phyloP scores from a whole-genome alignment of 2,888 invertebrate species.

The Pollenia angustigena region DNA sequence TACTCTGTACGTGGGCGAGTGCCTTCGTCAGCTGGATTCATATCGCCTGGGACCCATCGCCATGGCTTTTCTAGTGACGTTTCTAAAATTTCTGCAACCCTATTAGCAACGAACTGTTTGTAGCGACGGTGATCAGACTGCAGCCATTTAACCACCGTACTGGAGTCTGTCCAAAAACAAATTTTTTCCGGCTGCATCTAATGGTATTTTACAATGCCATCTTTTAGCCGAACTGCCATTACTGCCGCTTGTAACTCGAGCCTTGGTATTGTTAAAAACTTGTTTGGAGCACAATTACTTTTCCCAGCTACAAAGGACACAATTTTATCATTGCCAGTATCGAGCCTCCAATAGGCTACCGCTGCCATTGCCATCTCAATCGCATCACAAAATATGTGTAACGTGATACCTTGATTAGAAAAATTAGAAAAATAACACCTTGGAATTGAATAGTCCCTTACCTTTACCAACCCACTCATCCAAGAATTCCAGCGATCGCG shows the following conservation, averaged over 20 bases:
- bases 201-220: constrained; percentile 38
- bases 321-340: neutral
- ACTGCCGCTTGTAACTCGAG: constrained; percentile 64
- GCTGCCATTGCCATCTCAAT: constrained; percentile 40
- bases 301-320: constrained; percentile 44
- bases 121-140: constrained; percentile 41
- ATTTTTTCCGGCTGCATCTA: constrained; percentile 18
- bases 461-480: no score
- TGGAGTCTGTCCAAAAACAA: constrained; percentile 55
- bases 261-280: constrained; percentile 41
- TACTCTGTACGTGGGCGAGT: constrained; percentile 16
- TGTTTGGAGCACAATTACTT: constrained; percentile 28
- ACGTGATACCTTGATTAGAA: neutral
- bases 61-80: constrained; percentile 40
- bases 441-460: neutral
- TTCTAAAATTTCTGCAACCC: constrained; percentile 55
- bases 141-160: constrained; percentile 48
- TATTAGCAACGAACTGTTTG: constrained; percentile 54
- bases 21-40: constrained; percentile 56
- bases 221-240: constrained; percentile 34
- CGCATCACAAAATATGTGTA: constrained; percentile 49
- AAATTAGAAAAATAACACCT: constrained; percentile 44
- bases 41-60: constrained; percentile 53
- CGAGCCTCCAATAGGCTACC: constrained; percentile 24
- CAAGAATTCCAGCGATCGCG: no score